Evolutionary conservation across 2,797 vertebrate genomes (phyloP).

Genomic region (Etheostoma nigrum): DNA sequence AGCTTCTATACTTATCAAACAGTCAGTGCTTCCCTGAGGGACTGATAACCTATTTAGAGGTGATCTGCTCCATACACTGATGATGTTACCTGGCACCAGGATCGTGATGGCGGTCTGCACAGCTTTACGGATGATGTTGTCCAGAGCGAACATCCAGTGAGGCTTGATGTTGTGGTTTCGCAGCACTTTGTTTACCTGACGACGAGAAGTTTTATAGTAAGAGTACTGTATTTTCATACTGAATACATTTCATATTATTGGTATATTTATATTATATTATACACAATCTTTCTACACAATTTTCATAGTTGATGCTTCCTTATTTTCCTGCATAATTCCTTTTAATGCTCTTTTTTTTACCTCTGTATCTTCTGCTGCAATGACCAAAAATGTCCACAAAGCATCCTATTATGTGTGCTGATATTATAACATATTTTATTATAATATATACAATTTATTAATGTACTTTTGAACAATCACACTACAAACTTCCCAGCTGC

Average conservation of each 20-base stretch:
- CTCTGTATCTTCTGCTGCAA: not conserved
- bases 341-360: not conserved
- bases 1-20: constrained; percentile 4
- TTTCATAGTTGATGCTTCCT: not conserved
- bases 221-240: not conserved
- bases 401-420: not conserved
- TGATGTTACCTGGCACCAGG: constrained; percentile 93
- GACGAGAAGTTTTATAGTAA: constrained; percentile 36
- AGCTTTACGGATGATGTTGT: constrained; percentile 98
- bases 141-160: constrained; percentile 99
- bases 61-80: constrained; percentile 8
- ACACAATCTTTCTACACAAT: no score
- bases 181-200: constrained; percentile 97
- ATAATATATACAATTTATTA: not conserved
- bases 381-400: not conserved
- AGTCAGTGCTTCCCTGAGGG: not conserved
- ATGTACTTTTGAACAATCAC: not conserved
- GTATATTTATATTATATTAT: not conserved
- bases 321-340: not conserved
- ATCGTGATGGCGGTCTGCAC: constrained; percentile 98
- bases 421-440: not conserved
- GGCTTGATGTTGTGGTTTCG: constrained; percentile 99
- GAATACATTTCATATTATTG: not conserved
- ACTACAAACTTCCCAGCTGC: constrained; percentile 3
- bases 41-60: constrained; percentile 26